A percentile compares a stretch with the other conserved stretches of the same genome.
These are phyloP conservation scores for Mormyrops attenuatus DNA, from an alignment of 2,797 vertebrate genomes.

Conservation along the genomic window DNA sequence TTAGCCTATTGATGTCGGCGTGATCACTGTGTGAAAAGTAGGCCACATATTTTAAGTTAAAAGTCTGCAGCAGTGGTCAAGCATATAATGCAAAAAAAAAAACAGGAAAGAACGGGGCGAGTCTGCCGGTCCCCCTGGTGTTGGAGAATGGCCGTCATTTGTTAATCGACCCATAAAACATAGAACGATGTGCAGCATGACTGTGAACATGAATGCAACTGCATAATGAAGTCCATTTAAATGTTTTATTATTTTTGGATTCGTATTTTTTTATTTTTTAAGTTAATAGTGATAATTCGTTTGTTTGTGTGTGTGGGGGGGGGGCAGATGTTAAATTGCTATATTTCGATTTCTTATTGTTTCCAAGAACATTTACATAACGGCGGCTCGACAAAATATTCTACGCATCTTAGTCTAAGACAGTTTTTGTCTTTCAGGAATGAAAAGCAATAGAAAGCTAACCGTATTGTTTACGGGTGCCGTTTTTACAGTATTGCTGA, in stretches of 20 bases:
- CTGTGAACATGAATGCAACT: neutral
- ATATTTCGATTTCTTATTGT: neutral
- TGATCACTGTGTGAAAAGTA: neutral
- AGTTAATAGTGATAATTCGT: neutral
- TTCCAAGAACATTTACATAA: neutral
- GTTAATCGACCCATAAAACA: neutral
- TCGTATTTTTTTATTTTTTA: neutral
- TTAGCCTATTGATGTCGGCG: neutral
- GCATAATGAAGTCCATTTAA: neutral
- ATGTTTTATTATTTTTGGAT: neutral
- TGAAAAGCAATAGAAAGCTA: neutral
- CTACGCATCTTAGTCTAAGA: neutral
- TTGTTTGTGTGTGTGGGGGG: too few species aligned
- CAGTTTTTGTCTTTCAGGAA: neutral
- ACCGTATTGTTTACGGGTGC: neutral
- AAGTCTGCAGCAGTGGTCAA: neutral
- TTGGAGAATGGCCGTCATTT: neutral
- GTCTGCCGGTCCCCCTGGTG: neutral
- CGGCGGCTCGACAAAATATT: neutral
- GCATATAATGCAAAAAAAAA: neutral
- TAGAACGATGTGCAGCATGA: neutral
- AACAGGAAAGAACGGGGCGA: constrained; percentile 2
- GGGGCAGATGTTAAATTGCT: neutral
- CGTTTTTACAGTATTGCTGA: neutral
- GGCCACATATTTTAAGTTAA: neutral